These are phyloP conservation scores for Lepetodrilus schrolli DNA, from an alignment of 2,888 invertebrate species.

Conservation along the genomic window DNA sequence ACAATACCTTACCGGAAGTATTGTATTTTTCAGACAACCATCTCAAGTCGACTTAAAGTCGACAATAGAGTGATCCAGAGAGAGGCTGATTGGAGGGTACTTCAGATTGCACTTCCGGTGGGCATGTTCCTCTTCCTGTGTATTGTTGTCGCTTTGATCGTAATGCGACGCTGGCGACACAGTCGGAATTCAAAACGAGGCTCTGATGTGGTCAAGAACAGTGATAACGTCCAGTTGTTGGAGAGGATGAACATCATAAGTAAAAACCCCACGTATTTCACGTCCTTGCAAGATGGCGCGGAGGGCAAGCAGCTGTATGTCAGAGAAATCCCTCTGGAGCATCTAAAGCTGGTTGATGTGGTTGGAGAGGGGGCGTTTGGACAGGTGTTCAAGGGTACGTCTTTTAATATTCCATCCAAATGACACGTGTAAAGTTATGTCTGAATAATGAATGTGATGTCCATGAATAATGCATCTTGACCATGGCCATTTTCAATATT, in stretches of 20 bases:
- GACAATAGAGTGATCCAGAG: not conserved
- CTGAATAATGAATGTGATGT: no score
- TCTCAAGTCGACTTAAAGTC: not conserved
- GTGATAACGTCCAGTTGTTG: slow-evolving; percentile 64
- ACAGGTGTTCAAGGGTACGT: slow-evolving; percentile 89
- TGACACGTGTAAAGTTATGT: no score
- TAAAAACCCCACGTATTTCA: slow-evolving; percentile 70
- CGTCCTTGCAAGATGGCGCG: slow-evolving; percentile 42
- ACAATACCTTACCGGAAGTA: not conserved
- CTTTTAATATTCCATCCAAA: no score
- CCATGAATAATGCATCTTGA: no score
- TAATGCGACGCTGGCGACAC: slow-evolving; percentile 35
- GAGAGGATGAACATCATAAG: slow-evolving; percentile 69
- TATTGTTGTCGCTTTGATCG: slow-evolving; percentile 48
- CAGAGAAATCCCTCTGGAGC: slow-evolving; percentile 76
- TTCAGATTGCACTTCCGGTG: slow-evolving; percentile 57
- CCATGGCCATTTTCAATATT: no score
- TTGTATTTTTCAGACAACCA: not conserved
- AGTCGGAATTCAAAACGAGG: slow-evolving; percentile 43
- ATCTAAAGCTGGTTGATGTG: slow-evolving; percentile 82
- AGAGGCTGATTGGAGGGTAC: slow-evolving; percentile 8
- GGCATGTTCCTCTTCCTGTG: slow-evolving; percentile 48
- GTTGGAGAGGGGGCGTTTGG: slow-evolving; percentile 92
- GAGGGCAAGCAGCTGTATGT: slow-evolving; percentile 46
- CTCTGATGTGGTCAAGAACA: slow-evolving; percentile 55